Evolutionary conservation across 1,140 invertebrate species (phyloP), one percentile per base, ranked within the genome.

Genomic region (Delia radicum): DNA sequence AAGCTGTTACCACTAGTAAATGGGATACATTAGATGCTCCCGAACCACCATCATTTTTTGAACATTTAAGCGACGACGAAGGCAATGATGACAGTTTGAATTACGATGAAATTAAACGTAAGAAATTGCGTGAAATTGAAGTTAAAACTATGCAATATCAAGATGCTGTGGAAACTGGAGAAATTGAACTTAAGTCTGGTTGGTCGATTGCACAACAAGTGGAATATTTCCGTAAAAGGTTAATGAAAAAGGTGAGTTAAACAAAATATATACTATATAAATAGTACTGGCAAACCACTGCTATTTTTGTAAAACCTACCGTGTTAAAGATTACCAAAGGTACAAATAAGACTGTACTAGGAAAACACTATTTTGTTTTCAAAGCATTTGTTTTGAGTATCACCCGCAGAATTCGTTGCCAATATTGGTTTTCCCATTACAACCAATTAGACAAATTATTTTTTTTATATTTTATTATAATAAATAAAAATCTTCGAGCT

Each of bases 131-230:
- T 72, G 96, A 98, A 87, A 95, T 99, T 79, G 97, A 99, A 89
- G 88, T 98, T 61, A 96, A 97, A 88, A 95, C 96, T 15, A 90
- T 98, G 88, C 94, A 96, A 82, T 98, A 97, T 89, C 96, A 98
- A 88, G 97, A 99, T 89, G 96, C 98, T 87, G 86, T 98, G 62
- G 97, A 98, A 88, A 93, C 92, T 18, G 96, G 96, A 3, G 90
- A 92, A 81, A 89, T 93, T 75, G 90, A 89, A 46, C 83, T 95
- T 2, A 95, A 96, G 87, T 87, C 91, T 24, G 93, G 92, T 7
- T 94, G 95, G 90, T 91, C 91, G 13, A 89, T 96, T 76, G 85
- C 90, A 72, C 91, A 94, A 81, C 96, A 98, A 88, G 93, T 98
- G 0, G 93, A 97, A 85, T 94, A 97, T 88, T 98, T 97, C 85